These are phyloP conservation scores for Pyrrhosoma nymphula DNA, from an alignment of 2,888 invertebrate species.

Conservation along the genomic window DNA sequence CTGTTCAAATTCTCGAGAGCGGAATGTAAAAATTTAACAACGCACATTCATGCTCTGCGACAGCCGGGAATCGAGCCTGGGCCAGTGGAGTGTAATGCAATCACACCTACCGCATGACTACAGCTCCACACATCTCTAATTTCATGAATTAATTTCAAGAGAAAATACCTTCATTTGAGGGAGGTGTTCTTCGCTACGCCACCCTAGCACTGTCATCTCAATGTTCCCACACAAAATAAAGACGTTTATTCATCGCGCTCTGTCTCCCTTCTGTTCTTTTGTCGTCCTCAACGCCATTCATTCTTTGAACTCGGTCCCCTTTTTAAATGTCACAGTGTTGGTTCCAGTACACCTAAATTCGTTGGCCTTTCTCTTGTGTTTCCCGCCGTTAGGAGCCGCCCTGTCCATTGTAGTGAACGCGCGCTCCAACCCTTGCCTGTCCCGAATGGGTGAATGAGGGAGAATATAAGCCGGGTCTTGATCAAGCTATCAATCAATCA, in stretches of 20 bases:
- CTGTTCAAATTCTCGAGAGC: no score
- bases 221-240: not conserved
- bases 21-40: no score
- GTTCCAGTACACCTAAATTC: not conserved
- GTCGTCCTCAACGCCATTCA: not conserved
- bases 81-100: no score
- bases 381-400: not conserved
- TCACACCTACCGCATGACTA: no score
- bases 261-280: not conserved
- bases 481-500: conserved; percentile 39
- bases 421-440: not conserved
- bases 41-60: no score
- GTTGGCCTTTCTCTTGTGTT: not conserved
- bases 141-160: no score
- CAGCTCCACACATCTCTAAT: no score
- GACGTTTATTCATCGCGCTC: not conserved
- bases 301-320: not conserved
- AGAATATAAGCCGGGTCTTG: conserved; percentile 10
- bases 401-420: not conserved
- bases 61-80: no score
- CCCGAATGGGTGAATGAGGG: not conserved
- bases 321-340: not conserved
- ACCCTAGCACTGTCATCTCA: not conserved
- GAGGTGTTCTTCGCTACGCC: not conserved
- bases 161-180: no score